phyloP scores from a whole-genome alignment of 2,797 vertebrate species.

The Tarsius wallacei region DNA sequence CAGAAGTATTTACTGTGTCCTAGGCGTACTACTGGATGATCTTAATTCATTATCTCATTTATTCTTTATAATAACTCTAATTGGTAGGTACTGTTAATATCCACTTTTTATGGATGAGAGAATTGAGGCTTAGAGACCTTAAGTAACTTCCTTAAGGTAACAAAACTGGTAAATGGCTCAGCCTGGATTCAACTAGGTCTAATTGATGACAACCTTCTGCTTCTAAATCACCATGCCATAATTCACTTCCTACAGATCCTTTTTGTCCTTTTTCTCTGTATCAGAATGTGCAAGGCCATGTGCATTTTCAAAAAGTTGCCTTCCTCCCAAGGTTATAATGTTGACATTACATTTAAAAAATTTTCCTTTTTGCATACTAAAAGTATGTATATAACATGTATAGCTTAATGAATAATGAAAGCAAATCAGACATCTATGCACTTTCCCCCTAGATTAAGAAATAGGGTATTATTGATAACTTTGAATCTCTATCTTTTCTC shows the following conservation, averaged over 20 bases:
- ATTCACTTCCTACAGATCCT: slow-evolving; percentile 46
- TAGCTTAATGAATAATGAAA: slow-evolving; percentile 24
- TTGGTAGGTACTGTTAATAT: slow-evolving; percentile 55
- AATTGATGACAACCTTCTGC: slow-evolving; percentile 26
- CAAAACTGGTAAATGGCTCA: slow-evolving; percentile 61
- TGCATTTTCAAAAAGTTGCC: slow-evolving; percentile 39
- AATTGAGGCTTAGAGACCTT: slow-evolving; percentile 63
- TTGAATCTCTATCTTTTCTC: slow-evolving; percentile 35
- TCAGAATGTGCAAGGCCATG: slow-evolving; percentile 5
- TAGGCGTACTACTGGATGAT: slow-evolving; percentile 41
- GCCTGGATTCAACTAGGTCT: slow-evolving; percentile 55
- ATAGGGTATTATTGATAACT: neutral
- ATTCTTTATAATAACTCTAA: slow-evolving; percentile 71
- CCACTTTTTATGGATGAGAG: slow-evolving; percentile 44
- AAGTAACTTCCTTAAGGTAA: slow-evolving; percentile 67
- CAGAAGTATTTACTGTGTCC: slow-evolving; percentile 55
- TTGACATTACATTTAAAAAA: neutral
- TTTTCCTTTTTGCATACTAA: neutral
- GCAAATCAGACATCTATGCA: neutral
- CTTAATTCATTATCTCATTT: slow-evolving; percentile 72
- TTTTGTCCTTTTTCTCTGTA: slow-evolving; percentile 46
- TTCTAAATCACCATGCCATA: slow-evolving; percentile 35
- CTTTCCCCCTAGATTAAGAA: slow-evolving; percentile 34
- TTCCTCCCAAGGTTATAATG: neutral
- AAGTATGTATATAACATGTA: neutral